Conservation (phyloP, 2,113 vertebrate genomes). For the Pygoscelis adeliae region DNA sequence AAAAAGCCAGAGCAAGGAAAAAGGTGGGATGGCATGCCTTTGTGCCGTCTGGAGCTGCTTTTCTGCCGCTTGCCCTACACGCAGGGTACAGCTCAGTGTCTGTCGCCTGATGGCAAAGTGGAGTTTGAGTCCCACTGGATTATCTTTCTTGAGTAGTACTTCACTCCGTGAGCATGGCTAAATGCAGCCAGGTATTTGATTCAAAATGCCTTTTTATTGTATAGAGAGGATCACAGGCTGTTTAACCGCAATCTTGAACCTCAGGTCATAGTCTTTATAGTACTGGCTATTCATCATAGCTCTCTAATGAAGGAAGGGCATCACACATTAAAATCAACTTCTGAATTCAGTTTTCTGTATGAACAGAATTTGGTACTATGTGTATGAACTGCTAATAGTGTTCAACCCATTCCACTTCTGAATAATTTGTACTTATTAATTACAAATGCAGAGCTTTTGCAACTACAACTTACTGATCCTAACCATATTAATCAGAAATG, state of each 20-base stretch:
- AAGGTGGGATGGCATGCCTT: background rate
- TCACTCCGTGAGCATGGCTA: background rate
- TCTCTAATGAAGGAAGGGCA: slow-evolving; percentile 19
- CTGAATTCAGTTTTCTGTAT: slow-evolving; percentile 35
- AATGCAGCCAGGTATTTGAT: background rate
- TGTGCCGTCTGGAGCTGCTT: background rate
- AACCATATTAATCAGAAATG: slow-evolving; percentile 47
- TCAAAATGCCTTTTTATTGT: slow-evolving; percentile 18
- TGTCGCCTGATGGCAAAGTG: background rate
- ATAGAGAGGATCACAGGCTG: background rate
- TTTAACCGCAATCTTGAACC: slow-evolving; percentile 15
- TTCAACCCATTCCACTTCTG: slow-evolving; percentile 30
- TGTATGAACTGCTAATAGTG: slow-evolving; percentile 29
- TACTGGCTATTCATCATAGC: slow-evolving; percentile 34
- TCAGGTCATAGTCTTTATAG: background rate
- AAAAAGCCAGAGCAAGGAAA: background rate
- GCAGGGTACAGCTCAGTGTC: rapidly evolving
- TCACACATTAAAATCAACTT: slow-evolving; percentile 51
- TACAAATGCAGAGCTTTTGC: slow-evolving; percentile 59
- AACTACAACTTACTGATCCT: slow-evolving; percentile 31
- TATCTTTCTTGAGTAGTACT: background rate
- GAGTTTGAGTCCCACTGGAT: background rate
- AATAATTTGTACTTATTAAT: slow-evolving; percentile 66
- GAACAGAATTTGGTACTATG: slow-evolving; percentile 38
- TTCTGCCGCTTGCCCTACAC: rapidly evolving